Percentiles rank a stretch among this genome's conserved stretches.
phyloP scores from a whole-genome alignment of 2,113 vertebrate genomes.

The Chrysemys picta region DNA sequence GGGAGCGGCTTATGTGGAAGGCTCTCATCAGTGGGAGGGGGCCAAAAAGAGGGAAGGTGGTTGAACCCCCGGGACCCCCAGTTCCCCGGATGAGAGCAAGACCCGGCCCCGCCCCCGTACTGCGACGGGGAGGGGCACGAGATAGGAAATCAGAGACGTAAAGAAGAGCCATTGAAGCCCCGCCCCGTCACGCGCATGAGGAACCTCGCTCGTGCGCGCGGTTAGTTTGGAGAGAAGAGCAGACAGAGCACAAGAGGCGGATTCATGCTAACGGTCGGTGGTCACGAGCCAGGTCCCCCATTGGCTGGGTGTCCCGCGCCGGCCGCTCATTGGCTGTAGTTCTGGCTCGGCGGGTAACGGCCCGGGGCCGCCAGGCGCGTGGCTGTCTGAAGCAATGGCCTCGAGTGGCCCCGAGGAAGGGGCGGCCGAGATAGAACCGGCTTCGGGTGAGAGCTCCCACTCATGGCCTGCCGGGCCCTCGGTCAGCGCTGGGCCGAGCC shows the following conservation, averaged over 20 bases:
- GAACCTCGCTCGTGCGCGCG: neutral
- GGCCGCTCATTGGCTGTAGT: conserved; percentile 10
- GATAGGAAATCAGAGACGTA: no score
- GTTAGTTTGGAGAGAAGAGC: neutral
- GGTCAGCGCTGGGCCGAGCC: neutral
- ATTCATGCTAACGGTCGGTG: neutral
- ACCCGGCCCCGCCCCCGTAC: neutral
- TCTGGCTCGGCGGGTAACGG: neutral
- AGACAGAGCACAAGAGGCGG: neutral
- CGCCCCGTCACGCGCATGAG: no score
- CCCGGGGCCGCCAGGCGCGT: neutral
- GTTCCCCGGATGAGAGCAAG: neutral
- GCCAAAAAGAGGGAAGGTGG: neutral
- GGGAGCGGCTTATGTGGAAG: neutral
- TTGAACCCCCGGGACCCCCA: neutral
- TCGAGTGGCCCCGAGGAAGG: neutral
- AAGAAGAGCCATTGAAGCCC: neutral
- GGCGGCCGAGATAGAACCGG: neutral
- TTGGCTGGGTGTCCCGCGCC: conserved; percentile 22
- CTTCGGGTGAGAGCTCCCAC: neutral
- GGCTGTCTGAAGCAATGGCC: neutral
- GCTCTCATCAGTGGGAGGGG: neutral
- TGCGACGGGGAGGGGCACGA: neutral
- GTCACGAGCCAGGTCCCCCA: neutral
- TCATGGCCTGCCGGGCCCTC: neutral